Evolutionary conservation across 2,888 invertebrate species (phyloP).

Genomic region (Mayetiola destructor): DNA sequence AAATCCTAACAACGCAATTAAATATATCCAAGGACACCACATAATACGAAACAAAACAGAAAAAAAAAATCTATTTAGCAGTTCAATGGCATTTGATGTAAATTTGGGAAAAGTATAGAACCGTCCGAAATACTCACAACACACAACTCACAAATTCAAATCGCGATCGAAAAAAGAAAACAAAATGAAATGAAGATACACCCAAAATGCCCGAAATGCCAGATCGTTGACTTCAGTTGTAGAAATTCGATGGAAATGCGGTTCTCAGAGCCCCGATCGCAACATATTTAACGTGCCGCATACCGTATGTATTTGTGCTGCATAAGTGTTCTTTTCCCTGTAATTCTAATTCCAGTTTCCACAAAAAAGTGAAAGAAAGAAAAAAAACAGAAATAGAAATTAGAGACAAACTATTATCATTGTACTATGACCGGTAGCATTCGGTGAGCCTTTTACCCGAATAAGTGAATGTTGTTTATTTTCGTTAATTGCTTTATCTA

Average conservation of each 20-base stretch:
- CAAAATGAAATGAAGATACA: no score
- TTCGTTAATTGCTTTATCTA: neutral
- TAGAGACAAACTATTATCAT: no score
- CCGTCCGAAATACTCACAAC: neutral
- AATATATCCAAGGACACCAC: neutral
- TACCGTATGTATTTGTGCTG: no score
- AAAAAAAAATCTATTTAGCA: neutral
- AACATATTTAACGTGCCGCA: no score
- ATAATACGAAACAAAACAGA: no score
- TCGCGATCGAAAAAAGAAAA: neutral
- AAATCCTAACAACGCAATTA: conserved; percentile 7
- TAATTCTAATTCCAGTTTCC: no score
- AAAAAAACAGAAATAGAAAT: no score
- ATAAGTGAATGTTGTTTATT: neutral
- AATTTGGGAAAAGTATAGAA: neutral
- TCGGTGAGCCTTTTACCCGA: neutral
- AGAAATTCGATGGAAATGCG: conserved; percentile 5
- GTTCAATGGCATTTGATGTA: neutral
- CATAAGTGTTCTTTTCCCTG: no score
- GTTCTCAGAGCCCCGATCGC: neutral
- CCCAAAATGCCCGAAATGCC: no score
- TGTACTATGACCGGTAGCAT: conserved; percentile 1
- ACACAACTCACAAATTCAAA: no score
- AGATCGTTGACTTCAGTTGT: conserved; percentile 3
- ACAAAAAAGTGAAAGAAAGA: no score